Conservation (phyloP, 2,888 invertebrate genomes). For the Torymus tubicola region DNA sequence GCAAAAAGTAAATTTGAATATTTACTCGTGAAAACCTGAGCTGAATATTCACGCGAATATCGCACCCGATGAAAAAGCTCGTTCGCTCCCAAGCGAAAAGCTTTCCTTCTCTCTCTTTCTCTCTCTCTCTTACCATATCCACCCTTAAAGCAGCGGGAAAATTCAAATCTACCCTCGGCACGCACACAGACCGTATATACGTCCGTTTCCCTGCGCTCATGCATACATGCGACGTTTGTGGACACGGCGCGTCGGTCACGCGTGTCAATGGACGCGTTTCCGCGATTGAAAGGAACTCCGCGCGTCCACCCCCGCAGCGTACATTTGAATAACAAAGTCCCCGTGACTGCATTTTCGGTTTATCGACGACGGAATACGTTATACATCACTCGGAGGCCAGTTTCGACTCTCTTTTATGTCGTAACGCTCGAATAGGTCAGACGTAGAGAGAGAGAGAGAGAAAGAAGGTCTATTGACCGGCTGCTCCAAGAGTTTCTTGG, state of each 20-base stretch:
- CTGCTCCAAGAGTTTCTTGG: background rate
- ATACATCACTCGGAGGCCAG: slow-evolving; percentile 6
- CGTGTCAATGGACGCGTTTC: slow-evolving; percentile 56
- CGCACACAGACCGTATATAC: slow-evolving; percentile 12
- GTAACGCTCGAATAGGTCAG: background rate
- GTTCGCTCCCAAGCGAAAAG: slow-evolving; percentile 27
- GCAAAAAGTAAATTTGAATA: too few relatives aligned
- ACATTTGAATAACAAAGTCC: slow-evolving; percentile 75
- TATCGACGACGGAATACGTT: slow-evolving; percentile 54
- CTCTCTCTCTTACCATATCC: too few relatives aligned
- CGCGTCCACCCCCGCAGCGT: slow-evolving; percentile 26
- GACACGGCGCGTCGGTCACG: slow-evolving; percentile 25
- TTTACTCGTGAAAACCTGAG: too few relatives aligned
- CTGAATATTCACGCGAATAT: background rate
- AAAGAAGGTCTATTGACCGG: slow-evolving; percentile 28
- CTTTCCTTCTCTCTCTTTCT: too few relatives aligned
- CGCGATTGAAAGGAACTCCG: slow-evolving; percentile 63
- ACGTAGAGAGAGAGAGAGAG: too few relatives aligned
- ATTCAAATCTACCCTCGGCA: slow-evolving; percentile 68
- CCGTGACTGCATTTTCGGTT: slow-evolving; percentile 53
- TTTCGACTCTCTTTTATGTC: slow-evolving; percentile 22
- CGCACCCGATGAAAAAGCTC: slow-evolving; percentile 6
- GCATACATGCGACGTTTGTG: slow-evolving; percentile 37
- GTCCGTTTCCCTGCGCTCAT: background rate
- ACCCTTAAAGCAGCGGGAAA: slow-evolving; percentile 52